Conservation (phyloP, 2,797 vertebrate species). For the Simalia tracyae region DNA sequence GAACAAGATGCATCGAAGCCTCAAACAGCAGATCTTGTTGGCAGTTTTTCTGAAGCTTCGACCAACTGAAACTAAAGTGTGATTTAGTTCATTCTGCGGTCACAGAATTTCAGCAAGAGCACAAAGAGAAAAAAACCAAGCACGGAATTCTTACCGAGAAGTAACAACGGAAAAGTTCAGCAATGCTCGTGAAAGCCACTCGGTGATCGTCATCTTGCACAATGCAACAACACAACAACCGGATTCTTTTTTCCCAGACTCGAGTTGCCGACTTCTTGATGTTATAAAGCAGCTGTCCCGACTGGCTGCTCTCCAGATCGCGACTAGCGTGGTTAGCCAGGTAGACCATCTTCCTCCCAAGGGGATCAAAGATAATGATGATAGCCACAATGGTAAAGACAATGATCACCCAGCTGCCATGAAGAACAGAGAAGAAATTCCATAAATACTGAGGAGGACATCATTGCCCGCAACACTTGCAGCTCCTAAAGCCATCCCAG, state of each 20-base stretch:
- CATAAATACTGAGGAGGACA: background rate
- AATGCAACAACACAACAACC: conserved; percentile 90
- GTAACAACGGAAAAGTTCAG: conserved; percentile 87
- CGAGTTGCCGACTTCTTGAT: conserved; percentile 85
- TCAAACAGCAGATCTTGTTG: too few species aligned
- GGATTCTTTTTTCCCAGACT: conserved; percentile 90
- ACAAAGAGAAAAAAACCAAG: background rate
- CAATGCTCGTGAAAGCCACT: conserved; percentile 89
- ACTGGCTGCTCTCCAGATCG: conserved; percentile 84
- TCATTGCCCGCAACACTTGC: background rate
- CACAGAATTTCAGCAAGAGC: background rate
- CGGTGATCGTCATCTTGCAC: conserved; percentile 87
- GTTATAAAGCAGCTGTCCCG: conserved; percentile 83
- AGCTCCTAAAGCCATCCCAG: background rate
- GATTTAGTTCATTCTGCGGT: background rate
- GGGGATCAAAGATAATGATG: conserved; percentile 89
- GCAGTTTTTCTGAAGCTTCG: background rate
- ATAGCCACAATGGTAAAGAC: conserved; percentile 82
- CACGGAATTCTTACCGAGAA: conserved; percentile 81
- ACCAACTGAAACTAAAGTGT: background rate
- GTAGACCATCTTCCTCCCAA: conserved; percentile 72
- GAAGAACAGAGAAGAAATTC: background rate
- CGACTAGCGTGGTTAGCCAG: conserved; percentile 59
- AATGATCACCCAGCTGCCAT: conserved; percentile 90
- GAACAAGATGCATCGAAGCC: background rate